Conservation (phyloP, 2,113 vertebrate genomes). For the Ciconia boyciana region DNA sequence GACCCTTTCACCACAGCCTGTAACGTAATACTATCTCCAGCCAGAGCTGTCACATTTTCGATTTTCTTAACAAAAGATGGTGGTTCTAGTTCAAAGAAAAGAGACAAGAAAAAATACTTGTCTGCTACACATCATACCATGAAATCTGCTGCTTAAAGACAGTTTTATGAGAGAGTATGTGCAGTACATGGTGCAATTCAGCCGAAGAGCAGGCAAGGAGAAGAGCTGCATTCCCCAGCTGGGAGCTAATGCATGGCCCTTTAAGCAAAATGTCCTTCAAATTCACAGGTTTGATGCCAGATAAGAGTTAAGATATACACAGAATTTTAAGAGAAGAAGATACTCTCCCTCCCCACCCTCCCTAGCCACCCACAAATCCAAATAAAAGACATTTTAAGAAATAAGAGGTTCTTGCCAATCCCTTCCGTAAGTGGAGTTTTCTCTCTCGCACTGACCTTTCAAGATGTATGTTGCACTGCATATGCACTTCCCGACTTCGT, state of each 20-base stretch:
- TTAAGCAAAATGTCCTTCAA: not conserved
- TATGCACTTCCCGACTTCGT: conserved; percentile 92
- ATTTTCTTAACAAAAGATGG: conserved; percentile 92
- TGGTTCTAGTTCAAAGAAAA: conserved; percentile 82
- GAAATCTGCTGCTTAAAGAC: not conserved
- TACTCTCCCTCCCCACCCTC: not conserved
- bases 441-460: conserved; percentile 87
- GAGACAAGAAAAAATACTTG: conserved; percentile 11
- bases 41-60: conserved; percentile 86
- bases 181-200: not conserved
- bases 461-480: conserved; percentile 84
- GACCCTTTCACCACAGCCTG: conserved; percentile 92
- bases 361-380: not conserved
- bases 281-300: not conserved
- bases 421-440: not conserved
- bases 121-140: not conserved
- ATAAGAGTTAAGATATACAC: not conserved
- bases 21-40: conserved; percentile 84
- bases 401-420: not conserved
- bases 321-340: not conserved
- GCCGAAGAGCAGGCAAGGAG: not conserved
- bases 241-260: not conserved
- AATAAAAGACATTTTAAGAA: not conserved
- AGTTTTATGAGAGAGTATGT: not conserved
- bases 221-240: not conserved